Conservation (phyloP, 2,888 invertebrate species). For the Nemapogon koenigi region DNA sequence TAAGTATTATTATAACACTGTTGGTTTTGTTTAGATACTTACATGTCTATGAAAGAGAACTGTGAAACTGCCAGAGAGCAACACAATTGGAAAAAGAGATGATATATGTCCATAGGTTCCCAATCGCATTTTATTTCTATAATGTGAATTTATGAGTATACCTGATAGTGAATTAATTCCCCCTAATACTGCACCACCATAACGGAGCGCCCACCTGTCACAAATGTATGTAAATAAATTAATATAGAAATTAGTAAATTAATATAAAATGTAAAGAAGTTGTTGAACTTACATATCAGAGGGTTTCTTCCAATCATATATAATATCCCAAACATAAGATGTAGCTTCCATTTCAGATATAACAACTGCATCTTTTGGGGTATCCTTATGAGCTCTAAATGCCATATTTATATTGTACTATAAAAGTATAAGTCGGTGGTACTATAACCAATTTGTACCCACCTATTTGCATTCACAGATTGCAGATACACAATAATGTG, state of each 20-base stretch:
- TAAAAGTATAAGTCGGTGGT: too few species aligned
- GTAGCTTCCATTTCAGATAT: conserved; percentile 65
- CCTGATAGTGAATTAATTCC: conserved; percentile 58
- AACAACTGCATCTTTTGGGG: conserved; percentile 68
- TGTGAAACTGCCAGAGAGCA: conserved; percentile 65
- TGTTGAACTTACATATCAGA: conserved; percentile 65
- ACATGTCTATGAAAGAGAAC: conserved; percentile 65
- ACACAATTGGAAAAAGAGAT: conserved; percentile 66
- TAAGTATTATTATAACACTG: neutral
- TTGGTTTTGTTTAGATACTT: conserved; percentile 23
- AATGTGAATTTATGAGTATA: conserved; percentile 67
- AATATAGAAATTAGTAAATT: conserved; percentile 5
- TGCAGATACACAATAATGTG: too few species aligned
- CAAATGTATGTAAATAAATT: conserved; percentile 7
- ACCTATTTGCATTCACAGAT: too few species aligned
- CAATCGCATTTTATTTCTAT: conserved; percentile 67
- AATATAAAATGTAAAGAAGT: conserved; percentile 14
- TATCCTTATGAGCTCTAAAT: conserved; percentile 47
- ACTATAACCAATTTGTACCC: too few species aligned
- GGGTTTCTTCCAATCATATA: conserved; percentile 64
- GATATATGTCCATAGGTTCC: conserved; percentile 63
- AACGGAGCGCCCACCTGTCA: conserved; percentile 53
- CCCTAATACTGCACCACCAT: conserved; percentile 58
- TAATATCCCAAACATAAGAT: conserved; percentile 62
- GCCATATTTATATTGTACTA: conserved; percentile 56